Conservation (phyloP, 2,797 vertebrate species). For the Catharus ustulatus region DNA sequence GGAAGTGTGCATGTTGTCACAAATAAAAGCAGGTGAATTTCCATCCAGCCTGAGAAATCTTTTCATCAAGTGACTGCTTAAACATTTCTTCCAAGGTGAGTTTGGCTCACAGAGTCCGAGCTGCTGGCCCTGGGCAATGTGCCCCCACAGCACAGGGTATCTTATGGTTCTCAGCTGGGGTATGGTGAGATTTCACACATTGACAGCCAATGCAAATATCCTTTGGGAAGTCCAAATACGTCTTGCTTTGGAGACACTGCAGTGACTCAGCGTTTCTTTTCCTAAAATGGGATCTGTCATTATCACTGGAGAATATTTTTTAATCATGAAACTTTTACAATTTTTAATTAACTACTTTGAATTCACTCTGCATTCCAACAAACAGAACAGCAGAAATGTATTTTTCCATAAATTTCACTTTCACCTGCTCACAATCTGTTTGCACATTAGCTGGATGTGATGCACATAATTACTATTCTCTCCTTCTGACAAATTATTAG, state of each 20-base stretch:
- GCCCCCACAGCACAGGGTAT: too few species aligned
- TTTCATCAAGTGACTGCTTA: not conserved
- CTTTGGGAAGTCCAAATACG: not conserved
- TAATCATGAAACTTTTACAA: not conserved
- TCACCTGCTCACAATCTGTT: not conserved
- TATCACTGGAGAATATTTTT: not conserved
- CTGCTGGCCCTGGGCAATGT: not conserved
- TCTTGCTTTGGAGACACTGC: not conserved
- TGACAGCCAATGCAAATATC: rapidly evolving
- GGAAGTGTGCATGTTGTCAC: not conserved
- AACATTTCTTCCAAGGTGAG: not conserved
- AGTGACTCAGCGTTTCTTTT: not conserved
- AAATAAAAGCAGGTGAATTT: not conserved
- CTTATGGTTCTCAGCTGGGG: rapidly evolving
- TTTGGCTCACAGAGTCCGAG: not conserved
- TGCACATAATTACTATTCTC: not conserved
- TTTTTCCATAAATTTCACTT: not conserved
- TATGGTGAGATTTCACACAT: rapidly evolving
- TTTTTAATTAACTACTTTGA: not conserved
- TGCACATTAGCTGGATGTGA: not conserved
- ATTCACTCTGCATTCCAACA: not conserved
- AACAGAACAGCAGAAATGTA: not conserved
- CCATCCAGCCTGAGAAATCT: not conserved
- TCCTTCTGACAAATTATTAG: slow-evolving; percentile 15
- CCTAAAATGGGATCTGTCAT: not conserved